Evolutionary conservation across 2,797 vertebrate species (phyloP), one percentile per base, ranked within the genome.

Genomic region (Poecilia velifera): DNA sequence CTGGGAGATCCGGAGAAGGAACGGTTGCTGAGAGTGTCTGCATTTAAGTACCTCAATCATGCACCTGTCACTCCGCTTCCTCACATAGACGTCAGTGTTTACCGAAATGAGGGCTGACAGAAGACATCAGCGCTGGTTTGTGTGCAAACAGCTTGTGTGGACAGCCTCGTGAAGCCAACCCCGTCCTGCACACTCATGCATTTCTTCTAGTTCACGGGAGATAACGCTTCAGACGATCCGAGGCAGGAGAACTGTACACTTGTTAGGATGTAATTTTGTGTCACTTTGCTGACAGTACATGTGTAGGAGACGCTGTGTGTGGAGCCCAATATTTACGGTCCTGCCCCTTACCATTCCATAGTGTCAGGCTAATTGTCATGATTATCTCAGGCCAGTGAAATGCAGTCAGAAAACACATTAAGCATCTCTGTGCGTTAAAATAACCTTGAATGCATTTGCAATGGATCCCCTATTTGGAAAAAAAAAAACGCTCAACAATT

Each of bases 61-160:
- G 96, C 93, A 91, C 96, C 96, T 97, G 97, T 98, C 97, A 97
- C 95, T 96, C 96, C 94, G 89, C 87, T 96, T 96, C 96, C 95
- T 97, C 92, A 94, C 93, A 92, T 93, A 94, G 96, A 96, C 96
- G 91, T 96, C 90, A 88, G 92, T 97, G 96, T 97, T 98, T 98
- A 97, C 96, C 94, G 93, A 96, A 96, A 96, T 88, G 92, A 96
- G 94, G 95, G 92, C 94, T 96, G 95, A 94, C 94, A 94, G 92
- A 92, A 91, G 93, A 95, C 94, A 94, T 91, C 90, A 90, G 90
- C 51, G 87, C 91, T 86, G 90, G 83, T 89, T 92, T 94, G 91
- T 94, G 94, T 93, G 92, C 90, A 92, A 92, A 94, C 91, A 91
- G 91, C 90, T 88, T 89, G 85, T 83, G 85, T 64, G 84, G 86